A percentile compares a stretch with the other conserved stretches of the same genome.
These are phyloP conservation scores for Drymodes brunneopygia DNA, from an alignment of 2,113 vertebrate species.

Conservation along the genomic window DNA sequence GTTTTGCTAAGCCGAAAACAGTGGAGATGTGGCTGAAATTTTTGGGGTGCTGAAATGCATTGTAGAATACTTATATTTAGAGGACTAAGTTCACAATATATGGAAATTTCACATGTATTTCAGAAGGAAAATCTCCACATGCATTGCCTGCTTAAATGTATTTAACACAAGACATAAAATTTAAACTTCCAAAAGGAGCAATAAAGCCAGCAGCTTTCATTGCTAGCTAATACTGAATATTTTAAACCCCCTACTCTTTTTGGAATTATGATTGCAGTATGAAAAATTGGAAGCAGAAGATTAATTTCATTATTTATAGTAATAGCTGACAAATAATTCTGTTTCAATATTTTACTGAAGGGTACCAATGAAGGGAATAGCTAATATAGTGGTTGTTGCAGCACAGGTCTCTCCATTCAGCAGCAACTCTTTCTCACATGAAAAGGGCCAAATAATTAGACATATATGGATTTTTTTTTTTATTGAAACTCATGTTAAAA, in stretches of 20 bases:
- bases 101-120: neutral
- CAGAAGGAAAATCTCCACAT: neutral
- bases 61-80: neutral
- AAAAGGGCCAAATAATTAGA: neutral
- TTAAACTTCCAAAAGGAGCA: neutral
- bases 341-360: neutral
- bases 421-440: neutral
- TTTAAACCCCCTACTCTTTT: neutral
- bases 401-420: neutral
- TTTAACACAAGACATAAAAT: neutral
- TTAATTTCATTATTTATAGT: neutral
- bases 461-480: neutral
- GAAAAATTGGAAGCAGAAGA: neutral
- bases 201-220: neutral
- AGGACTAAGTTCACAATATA: neutral
- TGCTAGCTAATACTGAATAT: neutral
- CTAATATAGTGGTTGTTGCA: neutral
- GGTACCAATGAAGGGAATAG: neutral
- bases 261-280: neutral
- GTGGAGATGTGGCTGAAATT: neutral
- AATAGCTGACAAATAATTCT: neutral
- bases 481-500: neutral
- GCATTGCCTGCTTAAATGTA: neutral
- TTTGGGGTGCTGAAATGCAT: neutral
- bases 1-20: neutral